Evolutionary conservation across 2,113 vertebrate species (phyloP), one percentile per base, ranked within the genome.

Genomic region (Catharus minimus): DNA sequence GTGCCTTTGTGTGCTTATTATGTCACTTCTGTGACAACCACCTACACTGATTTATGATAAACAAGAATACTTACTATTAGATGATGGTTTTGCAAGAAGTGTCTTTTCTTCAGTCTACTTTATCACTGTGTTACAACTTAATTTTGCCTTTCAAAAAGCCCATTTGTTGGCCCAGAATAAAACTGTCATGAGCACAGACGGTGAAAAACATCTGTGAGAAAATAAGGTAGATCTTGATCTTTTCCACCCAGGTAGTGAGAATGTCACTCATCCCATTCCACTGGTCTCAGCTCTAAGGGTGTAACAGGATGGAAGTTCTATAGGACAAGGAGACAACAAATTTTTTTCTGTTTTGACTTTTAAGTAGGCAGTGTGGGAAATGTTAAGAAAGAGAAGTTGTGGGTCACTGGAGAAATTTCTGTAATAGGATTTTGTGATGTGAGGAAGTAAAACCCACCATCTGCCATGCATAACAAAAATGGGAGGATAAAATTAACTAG

Each of bases 401-500:
- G 27, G 55, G 27, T 30, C 80, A 68, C 28, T 62, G 57, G 52
- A 94, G 38, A 90, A 93, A 81, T 74, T 94, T 24, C 36, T 73
- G 30, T 88, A 74, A 71, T 28, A 86, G 73, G 57, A 75, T 90
- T 92, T 93, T 88, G 33, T 86, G 49, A 82, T 5, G 7, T 56
- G 28, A 67, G 41, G 64, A 93, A 67, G 26, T 71, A 55, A 18
- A 85, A 82, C 33, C 65, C 33, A 64, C 84, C 33, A 66, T 65
- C 62, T 96, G 33, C 52, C 55, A 58, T 21, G 50, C 55, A 65
- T 79, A 91, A 79, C 46, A 80, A 60, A 95, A 88, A 67, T 72
- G 44, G 26, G 30, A 58, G 78, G 47, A 52, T 75, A 82, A 89
- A 91, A 64, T 72, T 72, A 52, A 52, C 49, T 68, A 39, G 17